These are phyloP conservation scores for Arctocebus calabarensis DNA, from an alignment of 2,797 vertebrate species.

Conservation along the genomic window DNA sequence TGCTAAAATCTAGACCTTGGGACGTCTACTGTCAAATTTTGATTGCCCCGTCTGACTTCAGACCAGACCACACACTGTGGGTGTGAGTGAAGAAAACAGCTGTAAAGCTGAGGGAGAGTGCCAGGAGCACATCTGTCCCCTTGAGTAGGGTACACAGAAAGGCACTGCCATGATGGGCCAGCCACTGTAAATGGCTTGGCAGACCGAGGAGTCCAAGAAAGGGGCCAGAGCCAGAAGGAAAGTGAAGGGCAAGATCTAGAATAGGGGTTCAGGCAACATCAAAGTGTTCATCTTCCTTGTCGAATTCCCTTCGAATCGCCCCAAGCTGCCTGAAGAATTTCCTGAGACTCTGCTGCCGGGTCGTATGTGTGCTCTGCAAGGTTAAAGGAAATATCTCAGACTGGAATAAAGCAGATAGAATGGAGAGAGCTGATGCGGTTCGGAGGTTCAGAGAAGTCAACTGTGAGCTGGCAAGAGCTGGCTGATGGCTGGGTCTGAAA, in stretches of 20 bases:
- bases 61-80: slow-evolving; percentile 64
- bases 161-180: neutral
- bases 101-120: slow-evolving; percentile 16
- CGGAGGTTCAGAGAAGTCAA: neutral
- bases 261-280: neutral
- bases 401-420: neutral
- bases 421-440: neutral
- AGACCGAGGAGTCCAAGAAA: slow-evolving; percentile 1
- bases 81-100: slow-evolving; percentile 27
- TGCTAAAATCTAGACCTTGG: slow-evolving; percentile 51
- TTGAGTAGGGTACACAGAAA: neutral
- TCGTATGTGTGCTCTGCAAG: neutral
- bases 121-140: neutral
- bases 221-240: neutral
- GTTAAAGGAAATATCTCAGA: neutral
- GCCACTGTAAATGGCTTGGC: neutral
- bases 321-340: neutral
- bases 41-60: slow-evolving; percentile 46
- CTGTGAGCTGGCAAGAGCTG: slow-evolving; percentile 13
- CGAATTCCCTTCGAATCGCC: neutral
- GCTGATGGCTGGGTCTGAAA: neutral
- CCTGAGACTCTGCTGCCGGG: neutral
- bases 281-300: neutral
- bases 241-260: neutral
- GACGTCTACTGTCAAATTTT: slow-evolving; percentile 53